phyloP scores from a whole-genome alignment of 2,888 invertebrate species.

The Drosophila peninsularis region DNA sequence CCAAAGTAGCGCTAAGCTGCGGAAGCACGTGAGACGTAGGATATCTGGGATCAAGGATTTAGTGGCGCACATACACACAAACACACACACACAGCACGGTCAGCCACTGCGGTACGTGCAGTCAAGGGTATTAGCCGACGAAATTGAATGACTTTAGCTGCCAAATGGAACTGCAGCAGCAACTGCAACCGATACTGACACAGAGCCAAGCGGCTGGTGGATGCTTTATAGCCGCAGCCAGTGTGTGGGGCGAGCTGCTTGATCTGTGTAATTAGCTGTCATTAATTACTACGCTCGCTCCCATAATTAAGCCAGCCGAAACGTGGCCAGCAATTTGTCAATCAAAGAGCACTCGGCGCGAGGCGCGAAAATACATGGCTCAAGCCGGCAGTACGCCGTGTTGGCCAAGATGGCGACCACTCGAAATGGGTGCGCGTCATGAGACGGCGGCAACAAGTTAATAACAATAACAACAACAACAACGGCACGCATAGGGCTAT shows the following conservation, averaged over 20 bases:
- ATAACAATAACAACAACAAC: conserved; percentile 54
- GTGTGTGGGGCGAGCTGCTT: conserved; percentile 4
- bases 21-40: conserved; percentile 67
- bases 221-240: conserved; percentile 38
- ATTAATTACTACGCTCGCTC: conserved; percentile 35
- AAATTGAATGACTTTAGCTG: conserved; percentile 69
- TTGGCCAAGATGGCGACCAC: conserved; percentile 34
- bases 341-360: conserved; percentile 63
- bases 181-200: conserved; percentile 3
- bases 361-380: conserved; percentile 64
- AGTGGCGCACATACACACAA: conserved; percentile 34
- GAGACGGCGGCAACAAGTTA: conserved; percentile 69
- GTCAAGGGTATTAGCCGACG: conserved; percentile 46
- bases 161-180: conserved; percentile 34
- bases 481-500: conserved; percentile 63
- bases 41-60: conserved; percentile 65
- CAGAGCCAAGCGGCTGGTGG: neutral
- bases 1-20: conserved; percentile 46
- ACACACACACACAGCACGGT: conserved; percentile 24
- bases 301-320: conserved; percentile 56
- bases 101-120: conserved; percentile 39
- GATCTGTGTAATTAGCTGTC: conserved; percentile 55
- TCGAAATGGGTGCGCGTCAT: conserved; percentile 50
- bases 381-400: conserved; percentile 49
- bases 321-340: conserved; percentile 70